These are phyloP conservation scores for Procapra przewalskii DNA, from an alignment of 2,113 vertebrate species.

Conservation along the genomic window DNA sequence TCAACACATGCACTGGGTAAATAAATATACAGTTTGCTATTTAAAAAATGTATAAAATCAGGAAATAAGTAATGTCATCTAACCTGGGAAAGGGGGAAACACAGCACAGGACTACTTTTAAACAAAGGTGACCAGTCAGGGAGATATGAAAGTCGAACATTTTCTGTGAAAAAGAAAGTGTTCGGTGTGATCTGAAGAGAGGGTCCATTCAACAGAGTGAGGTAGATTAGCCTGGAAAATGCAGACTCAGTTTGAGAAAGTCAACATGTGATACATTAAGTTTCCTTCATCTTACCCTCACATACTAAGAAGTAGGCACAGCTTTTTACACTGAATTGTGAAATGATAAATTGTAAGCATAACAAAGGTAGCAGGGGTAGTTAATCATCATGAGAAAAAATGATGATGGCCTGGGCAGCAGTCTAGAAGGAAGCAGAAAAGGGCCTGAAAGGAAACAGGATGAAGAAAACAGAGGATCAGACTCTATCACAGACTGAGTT, in stretches of 20 bases:
- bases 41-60: neutral
- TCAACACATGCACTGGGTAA: neutral
- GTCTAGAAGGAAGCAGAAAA: neutral
- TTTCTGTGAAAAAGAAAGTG: neutral
- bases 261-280: neutral
- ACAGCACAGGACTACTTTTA: neutral
- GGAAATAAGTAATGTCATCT: neutral
- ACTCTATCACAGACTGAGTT: neutral
- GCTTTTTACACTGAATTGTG: neutral
- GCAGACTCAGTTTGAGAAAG: neutral
- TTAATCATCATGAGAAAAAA: neutral
- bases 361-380: neutral
- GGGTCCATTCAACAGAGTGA: neutral
- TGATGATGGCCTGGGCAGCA: neutral
- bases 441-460: fast-evolving
- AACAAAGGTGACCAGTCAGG: neutral
- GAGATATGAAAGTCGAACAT: neutral
- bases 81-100: neutral
- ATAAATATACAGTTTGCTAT: neutral
- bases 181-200: neutral
- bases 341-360: neutral
- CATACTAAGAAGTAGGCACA: neutral
- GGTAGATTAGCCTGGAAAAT: neutral
- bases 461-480: neutral
- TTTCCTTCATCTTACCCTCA: neutral